These are phyloP conservation scores for Limnephilus lunatus DNA, from an alignment of 2,888 invertebrate genomes.

Conservation along the genomic window DNA sequence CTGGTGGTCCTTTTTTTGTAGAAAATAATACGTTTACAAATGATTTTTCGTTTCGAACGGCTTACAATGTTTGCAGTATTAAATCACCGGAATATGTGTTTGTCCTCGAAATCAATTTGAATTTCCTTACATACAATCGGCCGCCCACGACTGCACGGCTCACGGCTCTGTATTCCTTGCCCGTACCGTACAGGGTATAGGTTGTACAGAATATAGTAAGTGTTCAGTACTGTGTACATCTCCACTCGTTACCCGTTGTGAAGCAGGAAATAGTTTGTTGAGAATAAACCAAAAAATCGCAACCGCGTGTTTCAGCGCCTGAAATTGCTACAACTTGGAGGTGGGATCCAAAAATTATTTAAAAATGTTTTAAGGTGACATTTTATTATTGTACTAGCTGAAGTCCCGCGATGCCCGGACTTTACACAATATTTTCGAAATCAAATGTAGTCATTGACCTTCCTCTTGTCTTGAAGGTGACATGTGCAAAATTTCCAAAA, in stretches of 20 bases:
- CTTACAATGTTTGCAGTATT: not conserved
- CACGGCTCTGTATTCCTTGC: not conserved
- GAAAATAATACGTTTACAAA: not conserved
- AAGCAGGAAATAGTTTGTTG: constrained; percentile 20
- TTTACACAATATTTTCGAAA: too few relatives aligned
- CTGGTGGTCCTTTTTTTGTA: too few relatives aligned
- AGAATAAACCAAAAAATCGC: constrained; percentile 15
- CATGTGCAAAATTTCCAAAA: too few relatives aligned
- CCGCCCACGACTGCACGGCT: not conserved
- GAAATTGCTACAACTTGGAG: constrained; percentile 28
- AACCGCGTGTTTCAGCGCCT: constrained; percentile 38
- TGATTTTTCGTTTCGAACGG: not conserved
- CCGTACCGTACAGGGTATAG: not conserved
- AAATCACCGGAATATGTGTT: not conserved
- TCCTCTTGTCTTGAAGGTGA: too few relatives aligned
- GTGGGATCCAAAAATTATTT: not conserved
- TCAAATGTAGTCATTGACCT: too few relatives aligned
- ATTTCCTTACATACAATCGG: not conserved
- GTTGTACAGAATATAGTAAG: too few relatives aligned
- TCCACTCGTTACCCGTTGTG: constrained; percentile 20
- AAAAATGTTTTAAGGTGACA: not conserved
- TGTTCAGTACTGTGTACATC: not conserved
- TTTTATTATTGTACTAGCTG: too few relatives aligned
- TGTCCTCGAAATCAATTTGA: constrained; percentile 21
- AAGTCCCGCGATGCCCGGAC: too few relatives aligned